Evolutionary conservation across 2,113 vertebrate genomes (phyloP).

Genomic region (Mesocricetus auratus): DNA sequence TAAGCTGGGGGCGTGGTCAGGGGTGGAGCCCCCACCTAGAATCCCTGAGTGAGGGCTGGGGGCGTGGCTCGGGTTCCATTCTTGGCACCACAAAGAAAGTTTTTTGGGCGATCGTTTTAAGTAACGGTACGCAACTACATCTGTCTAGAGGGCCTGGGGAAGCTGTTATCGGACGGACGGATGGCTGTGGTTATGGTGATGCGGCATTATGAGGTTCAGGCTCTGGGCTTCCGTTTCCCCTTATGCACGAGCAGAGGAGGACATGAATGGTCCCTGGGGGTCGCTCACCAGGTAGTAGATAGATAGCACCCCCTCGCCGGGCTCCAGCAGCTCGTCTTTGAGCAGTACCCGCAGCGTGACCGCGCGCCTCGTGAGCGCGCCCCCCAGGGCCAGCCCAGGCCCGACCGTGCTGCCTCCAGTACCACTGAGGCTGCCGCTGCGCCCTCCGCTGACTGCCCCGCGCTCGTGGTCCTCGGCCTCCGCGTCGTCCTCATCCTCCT

Average conservation of each 20-base stretch:
- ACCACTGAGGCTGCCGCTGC: slow-evolving; percentile 82
- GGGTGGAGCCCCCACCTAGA: not conserved
- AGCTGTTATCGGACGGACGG: not conserved
- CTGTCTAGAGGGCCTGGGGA: not conserved
- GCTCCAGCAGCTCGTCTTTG: slow-evolving; percentile 95
- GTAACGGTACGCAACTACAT: not conserved
- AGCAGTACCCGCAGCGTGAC: slow-evolving; percentile 96
- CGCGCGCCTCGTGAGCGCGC: slow-evolving; percentile 93
- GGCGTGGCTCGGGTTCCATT: not conserved
- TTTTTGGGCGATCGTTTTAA: not conserved
- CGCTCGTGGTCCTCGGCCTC: slow-evolving; percentile 81
- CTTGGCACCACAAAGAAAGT: not conserved
- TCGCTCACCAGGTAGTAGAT: slow-evolving; percentile 96
- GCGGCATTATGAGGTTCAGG: not conserved
- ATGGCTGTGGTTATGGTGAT: not conserved
- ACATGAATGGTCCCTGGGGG: not conserved
- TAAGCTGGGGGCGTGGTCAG: not conserved
- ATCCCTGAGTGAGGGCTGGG: not conserved
- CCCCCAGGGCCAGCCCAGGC: slow-evolving; percentile 86
- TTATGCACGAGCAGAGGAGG: not conserved
- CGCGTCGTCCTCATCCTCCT: slow-evolving; percentile 88
- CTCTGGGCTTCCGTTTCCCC: not conserved
- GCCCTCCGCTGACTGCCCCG: slow-evolving; percentile 89
- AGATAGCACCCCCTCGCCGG: slow-evolving; percentile 93
- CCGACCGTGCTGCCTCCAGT: slow-evolving; percentile 48